Conservation (phyloP, 2,113 vertebrate genomes). For the Psophia crepitans region DNA sequence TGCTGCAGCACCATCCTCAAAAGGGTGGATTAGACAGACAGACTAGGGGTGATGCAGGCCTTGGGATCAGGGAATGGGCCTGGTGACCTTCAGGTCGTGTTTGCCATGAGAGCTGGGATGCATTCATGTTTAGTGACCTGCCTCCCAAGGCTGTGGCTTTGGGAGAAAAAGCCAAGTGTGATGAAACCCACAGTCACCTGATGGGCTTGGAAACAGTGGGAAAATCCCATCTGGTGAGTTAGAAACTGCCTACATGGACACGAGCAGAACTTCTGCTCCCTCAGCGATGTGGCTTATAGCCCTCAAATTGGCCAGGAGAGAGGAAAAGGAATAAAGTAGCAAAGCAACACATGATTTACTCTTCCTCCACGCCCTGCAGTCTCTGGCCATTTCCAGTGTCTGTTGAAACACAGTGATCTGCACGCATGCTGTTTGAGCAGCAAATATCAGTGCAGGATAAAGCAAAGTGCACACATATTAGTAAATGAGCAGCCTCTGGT, state of each 20-base stretch:
- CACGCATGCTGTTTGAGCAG: not conserved
- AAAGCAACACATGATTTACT: not conserved
- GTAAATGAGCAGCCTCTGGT: not conserved
- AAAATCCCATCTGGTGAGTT: not conserved
- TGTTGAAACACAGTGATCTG: not conserved
- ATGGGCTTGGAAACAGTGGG: not conserved
- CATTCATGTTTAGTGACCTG: not conserved
- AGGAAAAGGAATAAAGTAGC: not conserved
- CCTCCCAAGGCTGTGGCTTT: not conserved
- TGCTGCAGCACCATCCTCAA: not conserved
- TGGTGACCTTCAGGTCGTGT: not conserved
- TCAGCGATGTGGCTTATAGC: not conserved
- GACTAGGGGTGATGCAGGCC: not conserved
- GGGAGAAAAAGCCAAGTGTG: not conserved
- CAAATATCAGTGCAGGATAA: not conserved
- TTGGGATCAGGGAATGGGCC: not conserved
- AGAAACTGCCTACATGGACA: not conserved
- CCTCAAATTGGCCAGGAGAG: not conserved
- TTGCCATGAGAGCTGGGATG: not conserved
- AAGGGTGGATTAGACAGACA: not conserved
- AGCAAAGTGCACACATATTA: not conserved
- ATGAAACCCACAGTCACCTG: not conserved
- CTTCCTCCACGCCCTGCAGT: not conserved
- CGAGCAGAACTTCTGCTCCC: not conserved
- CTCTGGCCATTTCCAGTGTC: not conserved